Evolutionary conservation across 2,113 vertebrate genomes (phyloP).

Genomic region (Macquaria australasica): DNA sequence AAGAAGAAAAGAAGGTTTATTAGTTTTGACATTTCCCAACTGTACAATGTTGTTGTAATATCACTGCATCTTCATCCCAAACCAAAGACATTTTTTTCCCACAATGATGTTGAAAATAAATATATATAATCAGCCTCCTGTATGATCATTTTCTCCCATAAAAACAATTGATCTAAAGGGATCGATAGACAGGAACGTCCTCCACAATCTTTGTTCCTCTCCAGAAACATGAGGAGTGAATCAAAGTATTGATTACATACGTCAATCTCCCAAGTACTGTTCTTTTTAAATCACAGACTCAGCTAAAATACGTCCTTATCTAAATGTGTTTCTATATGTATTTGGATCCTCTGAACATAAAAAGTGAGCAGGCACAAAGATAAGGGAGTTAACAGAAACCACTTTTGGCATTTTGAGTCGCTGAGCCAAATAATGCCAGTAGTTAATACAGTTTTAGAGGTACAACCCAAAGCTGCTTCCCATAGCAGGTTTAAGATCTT

Average conservation of each 20-base stretch:
- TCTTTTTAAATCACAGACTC: background rate
- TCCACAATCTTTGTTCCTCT: background rate
- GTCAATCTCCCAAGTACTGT: background rate
- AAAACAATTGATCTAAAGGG: background rate
- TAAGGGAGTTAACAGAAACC: background rate
- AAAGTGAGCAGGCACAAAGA: background rate
- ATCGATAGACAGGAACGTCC: background rate
- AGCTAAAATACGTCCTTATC: background rate
- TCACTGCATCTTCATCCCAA: constrained; percentile 20
- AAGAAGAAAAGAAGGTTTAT: constrained; percentile 25
- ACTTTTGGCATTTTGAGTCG: constrained; percentile 5
- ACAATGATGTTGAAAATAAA: constrained; percentile 27
- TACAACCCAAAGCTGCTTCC: background rate
- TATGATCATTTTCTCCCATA: background rate
- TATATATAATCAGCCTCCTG: constrained; percentile 2
- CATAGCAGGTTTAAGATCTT: background rate
- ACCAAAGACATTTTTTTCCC: background rate
- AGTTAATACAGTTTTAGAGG: background rate
- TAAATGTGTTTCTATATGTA: background rate
- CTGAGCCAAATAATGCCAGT: background rate
- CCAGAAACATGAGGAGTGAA: background rate
- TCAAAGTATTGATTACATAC: background rate
- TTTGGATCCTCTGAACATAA: background rate
- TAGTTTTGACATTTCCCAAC: constrained; percentile 59
- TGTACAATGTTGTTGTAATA: constrained; percentile 35